Evolutionary conservation across 2,888 invertebrate genomes (phyloP).

Genomic region (Patella caerulea): DNA sequence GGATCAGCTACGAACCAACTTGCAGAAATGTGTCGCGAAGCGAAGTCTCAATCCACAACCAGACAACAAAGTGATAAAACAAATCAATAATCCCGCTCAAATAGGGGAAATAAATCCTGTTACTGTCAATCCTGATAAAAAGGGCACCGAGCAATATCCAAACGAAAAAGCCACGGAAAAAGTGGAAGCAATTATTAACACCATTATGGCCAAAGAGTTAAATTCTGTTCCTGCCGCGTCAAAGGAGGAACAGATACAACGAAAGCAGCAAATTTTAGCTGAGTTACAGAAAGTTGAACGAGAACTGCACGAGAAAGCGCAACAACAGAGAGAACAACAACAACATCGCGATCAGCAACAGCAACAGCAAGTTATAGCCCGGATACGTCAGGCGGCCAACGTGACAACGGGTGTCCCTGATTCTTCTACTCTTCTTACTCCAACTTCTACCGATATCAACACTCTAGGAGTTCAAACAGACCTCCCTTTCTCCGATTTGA

Average conservation of each 20-base stretch:
- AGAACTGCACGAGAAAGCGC: constrained; percentile 78
- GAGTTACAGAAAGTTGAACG: constrained; percentile 79
- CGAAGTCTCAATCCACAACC: constrained; percentile 35
- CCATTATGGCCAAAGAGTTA: constrained; percentile 70
- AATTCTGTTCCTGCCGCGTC: constrained; percentile 58
- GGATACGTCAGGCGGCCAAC: background rate
- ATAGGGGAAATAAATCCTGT: background rate
- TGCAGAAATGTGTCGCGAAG: constrained; percentile 57
- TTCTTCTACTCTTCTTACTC: background rate
- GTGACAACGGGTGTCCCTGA: background rate
- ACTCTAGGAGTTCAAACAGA: background rate
- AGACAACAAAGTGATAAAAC: constrained; percentile 30
- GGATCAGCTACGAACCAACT: constrained; percentile 54
- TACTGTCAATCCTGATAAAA: constrained; percentile 17
- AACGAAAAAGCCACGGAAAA: constrained; percentile 67
- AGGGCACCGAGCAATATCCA: constrained; percentile 36
- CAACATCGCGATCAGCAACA: constrained; percentile 55
- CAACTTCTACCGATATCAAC: constrained; percentile 2
- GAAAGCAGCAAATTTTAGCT: constrained; percentile 80
- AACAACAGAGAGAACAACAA: constrained; percentile 61
- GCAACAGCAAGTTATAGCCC: constrained; percentile 45
- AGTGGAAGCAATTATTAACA: constrained; percentile 70
- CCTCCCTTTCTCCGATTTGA: constrained; percentile 7
- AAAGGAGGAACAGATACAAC: constrained; percentile 77
- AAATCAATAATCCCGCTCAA: constrained; percentile 19